Evolutionary conservation across 2,888 invertebrate genomes (phyloP).

Genomic region (Desoria tigrina): DNA sequence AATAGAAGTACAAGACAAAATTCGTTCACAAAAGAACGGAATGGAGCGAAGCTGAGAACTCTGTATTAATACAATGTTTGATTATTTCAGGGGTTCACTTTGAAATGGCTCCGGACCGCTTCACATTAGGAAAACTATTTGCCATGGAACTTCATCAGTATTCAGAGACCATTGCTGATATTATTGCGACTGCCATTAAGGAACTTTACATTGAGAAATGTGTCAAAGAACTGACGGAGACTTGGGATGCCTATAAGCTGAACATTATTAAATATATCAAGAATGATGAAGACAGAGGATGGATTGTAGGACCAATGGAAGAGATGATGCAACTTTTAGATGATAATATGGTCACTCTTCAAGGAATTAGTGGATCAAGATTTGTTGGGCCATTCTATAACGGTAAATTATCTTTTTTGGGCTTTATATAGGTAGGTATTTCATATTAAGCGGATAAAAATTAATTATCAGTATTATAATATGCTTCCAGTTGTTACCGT

Average conservation of each 20-base stretch:
- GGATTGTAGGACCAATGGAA: constrained; percentile 76
- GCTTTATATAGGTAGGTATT: too few species aligned
- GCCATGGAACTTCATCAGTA: constrained; percentile 86
- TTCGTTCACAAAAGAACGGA: constrained; percentile 60
- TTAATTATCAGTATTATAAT: too few species aligned
- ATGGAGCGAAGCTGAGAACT: too few species aligned
- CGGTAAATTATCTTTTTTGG: too few species aligned
- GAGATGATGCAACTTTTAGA: constrained; percentile 79
- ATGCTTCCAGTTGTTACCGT: constrained; percentile 75
- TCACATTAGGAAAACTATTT: constrained; percentile 89
- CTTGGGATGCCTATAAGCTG: constrained; percentile 59
- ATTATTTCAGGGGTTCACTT: too few species aligned
- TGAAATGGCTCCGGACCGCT: constrained; percentile 85
- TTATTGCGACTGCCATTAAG: constrained; percentile 84
- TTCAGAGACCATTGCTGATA: constrained; percentile 76
- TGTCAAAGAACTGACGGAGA: constrained; percentile 76
- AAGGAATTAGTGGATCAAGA: constrained; percentile 86
- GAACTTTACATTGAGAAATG: constrained; percentile 88
- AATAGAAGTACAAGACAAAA: too few species aligned
- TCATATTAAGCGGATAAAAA: too few species aligned
- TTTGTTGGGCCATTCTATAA: constrained; percentile 79
- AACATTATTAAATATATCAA: constrained; percentile 58
- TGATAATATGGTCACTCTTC: constrained; percentile 85
- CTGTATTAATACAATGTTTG: too few species aligned
- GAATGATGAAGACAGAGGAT: constrained; percentile 75